Evolutionary conservation across 53 echinoderm and acorn worm species (phyloP), one percentile per base, ranked within the genome.

Genomic region (Crossaster papposus): DNA sequence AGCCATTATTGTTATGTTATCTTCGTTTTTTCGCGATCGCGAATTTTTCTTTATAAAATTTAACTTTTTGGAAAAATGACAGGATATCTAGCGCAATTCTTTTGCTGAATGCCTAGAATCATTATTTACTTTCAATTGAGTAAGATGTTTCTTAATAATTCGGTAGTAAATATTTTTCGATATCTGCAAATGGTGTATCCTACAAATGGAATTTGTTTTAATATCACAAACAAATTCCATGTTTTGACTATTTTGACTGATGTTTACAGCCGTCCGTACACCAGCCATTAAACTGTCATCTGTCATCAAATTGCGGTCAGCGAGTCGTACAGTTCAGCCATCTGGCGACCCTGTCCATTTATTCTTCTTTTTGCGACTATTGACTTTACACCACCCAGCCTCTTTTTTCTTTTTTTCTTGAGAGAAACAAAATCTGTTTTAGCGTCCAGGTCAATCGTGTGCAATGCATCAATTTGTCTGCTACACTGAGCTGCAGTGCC

Each of bases 371-470:
- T 68, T 9, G 28, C 22, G 44, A 44, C 44, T n/a, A 1, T 44
- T 82, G 64, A 82, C 82, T 82, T 65, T 82, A 28, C 65, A 70
- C 82, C 26, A n/a, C n/a, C n/a, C n/a, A n/a, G n/a, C n/a, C n/a
- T n/a, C n/a, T n/a, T n/a, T n/a, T n/a, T n/a, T 36, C 38, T 82
- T 65, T 81, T 33, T 58, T 8, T 81, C 22, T n/a, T n/a, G n/a
- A n/a, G 30, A 36, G 54, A 79, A 79, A 51, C 14, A 28, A 50
- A 38, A 34, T 51, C 15, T 81, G 79, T 30, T 22, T 81, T 13
- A 51, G 80, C 31, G 68, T 68, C 30, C 28, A 26, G 24, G 68
- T 26, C n/a, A n/a, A n/a, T n/a, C 28, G 68, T 68, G 24, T n/a
- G 28, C 68, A 20, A 11, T n/a, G 11, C 68, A n/a, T 68, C 24